Percentiles rank a stretch among this genome's conserved stretches.
These are phyloP conservation scores for Brachylomia viminalis DNA, from an alignment of 2,888 invertebrate species.

Conservation along the genomic window DNA sequence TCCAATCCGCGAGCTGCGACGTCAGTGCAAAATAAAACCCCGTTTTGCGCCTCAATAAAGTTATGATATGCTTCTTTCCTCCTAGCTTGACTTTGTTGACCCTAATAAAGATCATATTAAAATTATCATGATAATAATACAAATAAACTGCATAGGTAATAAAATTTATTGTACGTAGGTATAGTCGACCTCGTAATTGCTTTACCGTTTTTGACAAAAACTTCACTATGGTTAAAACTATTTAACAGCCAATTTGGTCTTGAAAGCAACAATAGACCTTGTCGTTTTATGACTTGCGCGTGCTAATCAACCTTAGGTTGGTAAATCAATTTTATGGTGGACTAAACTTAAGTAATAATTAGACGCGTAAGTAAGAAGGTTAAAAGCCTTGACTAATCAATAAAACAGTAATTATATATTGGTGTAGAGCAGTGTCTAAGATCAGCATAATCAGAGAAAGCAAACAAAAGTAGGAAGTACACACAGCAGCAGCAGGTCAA, in stretches of 20 bases:
- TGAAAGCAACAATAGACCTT: background rate
- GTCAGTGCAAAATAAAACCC: slow-evolving; percentile 98
- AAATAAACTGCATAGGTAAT: background rate
- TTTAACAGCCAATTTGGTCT: background rate
- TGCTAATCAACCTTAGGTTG: background rate
- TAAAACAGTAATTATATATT: slow-evolving; percentile 11
- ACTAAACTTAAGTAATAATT: background rate
- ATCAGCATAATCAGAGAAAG: slow-evolving; percentile 13
- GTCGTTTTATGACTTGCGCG: too few species aligned
- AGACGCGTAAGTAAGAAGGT: slow-evolving; percentile 76
- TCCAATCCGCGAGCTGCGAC: slow-evolving; percentile 99
- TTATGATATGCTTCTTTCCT: slow-evolving; percentile 98
- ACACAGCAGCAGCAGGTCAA: too few species aligned
- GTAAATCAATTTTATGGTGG: background rate
- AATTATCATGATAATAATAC: slow-evolving; percentile 90
- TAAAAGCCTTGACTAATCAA: slow-evolving; percentile 21
- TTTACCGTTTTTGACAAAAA: background rate
- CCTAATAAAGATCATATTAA: slow-evolving; percentile 84
- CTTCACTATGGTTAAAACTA: background rate
- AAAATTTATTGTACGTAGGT: background rate
- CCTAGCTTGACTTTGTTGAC: slow-evolving; percentile 99
- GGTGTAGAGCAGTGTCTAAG: slow-evolving; percentile 42
- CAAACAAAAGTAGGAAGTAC: too few species aligned
- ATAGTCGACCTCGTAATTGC: background rate
- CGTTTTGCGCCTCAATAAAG: slow-evolving; percentile 97